Percentiles rank a stretch among this genome's conserved stretches.
phyloP scores from a whole-genome alignment of 2,888 invertebrate genomes.

The Dryomyza anilis region DNA sequence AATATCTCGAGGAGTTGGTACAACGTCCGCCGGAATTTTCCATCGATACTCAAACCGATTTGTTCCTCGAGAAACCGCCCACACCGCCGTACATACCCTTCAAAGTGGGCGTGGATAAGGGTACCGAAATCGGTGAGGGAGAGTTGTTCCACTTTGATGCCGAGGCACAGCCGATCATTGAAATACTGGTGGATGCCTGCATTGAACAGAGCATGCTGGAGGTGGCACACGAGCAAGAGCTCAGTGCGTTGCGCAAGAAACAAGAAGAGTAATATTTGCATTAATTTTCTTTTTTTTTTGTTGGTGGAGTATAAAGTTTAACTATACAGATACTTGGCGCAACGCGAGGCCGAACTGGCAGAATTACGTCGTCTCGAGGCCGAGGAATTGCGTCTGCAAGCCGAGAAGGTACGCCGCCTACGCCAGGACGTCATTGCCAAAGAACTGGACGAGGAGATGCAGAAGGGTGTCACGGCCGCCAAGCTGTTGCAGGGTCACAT shows the following conservation, averaged over 20 bases:
- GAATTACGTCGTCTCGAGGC: slow-evolving; percentile 82
- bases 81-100: slow-evolving; percentile 80
- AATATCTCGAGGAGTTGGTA: slow-evolving; percentile 84
- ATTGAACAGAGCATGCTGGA: slow-evolving; percentile 88
- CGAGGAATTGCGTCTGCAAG: slow-evolving; percentile 71
- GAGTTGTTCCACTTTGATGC: slow-evolving; percentile 93
- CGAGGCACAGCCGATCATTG: slow-evolving; percentile 88
- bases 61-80: slow-evolving; percentile 80
- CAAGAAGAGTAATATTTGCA: slow-evolving; percentile 52
- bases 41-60: slow-evolving; percentile 85
- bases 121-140: slow-evolving; percentile 88
- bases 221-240: slow-evolving; percentile 91
- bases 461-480: slow-evolving; percentile 80
- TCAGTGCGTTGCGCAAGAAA: slow-evolving; percentile 79
- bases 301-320: too few species aligned
- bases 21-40: slow-evolving; percentile 78
- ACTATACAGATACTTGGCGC: slow-evolving; percentile 48
- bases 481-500: slow-evolving; percentile 86
- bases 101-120: slow-evolving; percentile 78
- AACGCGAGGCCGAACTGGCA: slow-evolving; percentile 80
- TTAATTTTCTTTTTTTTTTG: too few species aligned
- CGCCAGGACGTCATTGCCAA: slow-evolving; percentile 72
- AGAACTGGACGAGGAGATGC: slow-evolving; percentile 73
- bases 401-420: slow-evolving; percentile 76
- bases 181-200: slow-evolving; percentile 87